These are phyloP conservation scores for Xiphophorus maculatus DNA, from an alignment of 2,113 vertebrate species.

Conservation along the genomic window DNA sequence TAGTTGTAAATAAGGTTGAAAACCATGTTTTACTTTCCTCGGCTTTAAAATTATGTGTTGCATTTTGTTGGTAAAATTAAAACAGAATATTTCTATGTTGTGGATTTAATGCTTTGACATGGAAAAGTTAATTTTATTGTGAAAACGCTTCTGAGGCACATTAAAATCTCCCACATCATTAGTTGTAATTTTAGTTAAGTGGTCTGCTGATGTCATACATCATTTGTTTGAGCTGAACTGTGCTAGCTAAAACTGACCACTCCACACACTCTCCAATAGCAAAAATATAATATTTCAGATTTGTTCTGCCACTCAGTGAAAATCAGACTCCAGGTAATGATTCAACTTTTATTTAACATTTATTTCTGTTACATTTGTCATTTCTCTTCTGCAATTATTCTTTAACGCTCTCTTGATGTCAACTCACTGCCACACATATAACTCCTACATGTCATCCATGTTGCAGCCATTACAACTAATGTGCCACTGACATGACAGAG, in stretches of 20 bases:
- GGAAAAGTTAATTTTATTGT: neutral
- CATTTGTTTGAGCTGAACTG: too few species aligned
- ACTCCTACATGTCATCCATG: neutral
- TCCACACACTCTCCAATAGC: too few species aligned
- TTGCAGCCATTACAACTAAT: constrained; percentile 1
- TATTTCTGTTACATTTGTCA: neutral
- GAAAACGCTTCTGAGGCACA: neutral
- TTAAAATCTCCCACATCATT: neutral
- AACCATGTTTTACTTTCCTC: neutral
- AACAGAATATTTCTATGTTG: neutral
- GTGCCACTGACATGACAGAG: constrained; percentile 1
- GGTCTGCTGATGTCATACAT: too few species aligned
- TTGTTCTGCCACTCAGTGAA: neutral
- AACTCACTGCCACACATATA: neutral
- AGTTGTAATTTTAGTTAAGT: neutral
- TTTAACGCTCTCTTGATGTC: neutral
- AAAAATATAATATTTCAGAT: too few species aligned
- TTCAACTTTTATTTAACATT: neutral
- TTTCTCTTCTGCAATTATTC: neutral
- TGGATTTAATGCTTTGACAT: neutral
- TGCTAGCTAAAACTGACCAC: too few species aligned
- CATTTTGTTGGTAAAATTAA: neutral
- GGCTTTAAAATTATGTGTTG: neutral
- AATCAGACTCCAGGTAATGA: neutral
- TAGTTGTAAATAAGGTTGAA: neutral